These are phyloP conservation scores for Phalacrocorax pelagicus DNA, from an alignment of 2,113 vertebrate genomes.

Conservation along the genomic window DNA sequence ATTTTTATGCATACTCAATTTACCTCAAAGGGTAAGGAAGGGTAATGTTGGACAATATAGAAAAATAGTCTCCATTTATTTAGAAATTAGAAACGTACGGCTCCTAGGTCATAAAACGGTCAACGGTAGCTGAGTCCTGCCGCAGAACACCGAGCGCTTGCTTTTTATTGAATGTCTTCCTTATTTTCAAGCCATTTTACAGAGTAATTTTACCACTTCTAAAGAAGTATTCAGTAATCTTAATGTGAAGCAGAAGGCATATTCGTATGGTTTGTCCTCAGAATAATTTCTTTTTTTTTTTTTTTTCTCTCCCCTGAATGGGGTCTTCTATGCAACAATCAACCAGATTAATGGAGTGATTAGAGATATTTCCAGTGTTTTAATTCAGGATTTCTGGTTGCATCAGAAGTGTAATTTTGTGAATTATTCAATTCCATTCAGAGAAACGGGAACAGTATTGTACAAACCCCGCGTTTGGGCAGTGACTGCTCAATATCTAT, in stretches of 20 bases:
- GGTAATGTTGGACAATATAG: neutral
- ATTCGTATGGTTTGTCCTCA: neutral
- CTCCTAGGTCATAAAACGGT: neutral
- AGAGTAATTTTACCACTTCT: neutral
- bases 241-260: neutral
- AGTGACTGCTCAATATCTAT: neutral
- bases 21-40: neutral
- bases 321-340: neutral
- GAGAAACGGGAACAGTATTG: neutral
- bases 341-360: neutral
- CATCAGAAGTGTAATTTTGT: neutral
- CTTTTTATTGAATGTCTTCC: neutral
- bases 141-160: rapidly evolving
- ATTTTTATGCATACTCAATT: neutral
- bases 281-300: neutral
- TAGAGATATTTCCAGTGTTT: neutral
- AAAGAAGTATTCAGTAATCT: neutral
- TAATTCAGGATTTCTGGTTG: neutral
- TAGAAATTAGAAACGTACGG: neutral
- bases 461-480: neutral
- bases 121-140: neutral
- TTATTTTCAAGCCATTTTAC: neutral
- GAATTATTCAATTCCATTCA: neutral
- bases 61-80: neutral
- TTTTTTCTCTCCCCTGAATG: neutral